Conservation (phyloP, 1,140 invertebrate species). For the Danaus plexippus region DNA sequence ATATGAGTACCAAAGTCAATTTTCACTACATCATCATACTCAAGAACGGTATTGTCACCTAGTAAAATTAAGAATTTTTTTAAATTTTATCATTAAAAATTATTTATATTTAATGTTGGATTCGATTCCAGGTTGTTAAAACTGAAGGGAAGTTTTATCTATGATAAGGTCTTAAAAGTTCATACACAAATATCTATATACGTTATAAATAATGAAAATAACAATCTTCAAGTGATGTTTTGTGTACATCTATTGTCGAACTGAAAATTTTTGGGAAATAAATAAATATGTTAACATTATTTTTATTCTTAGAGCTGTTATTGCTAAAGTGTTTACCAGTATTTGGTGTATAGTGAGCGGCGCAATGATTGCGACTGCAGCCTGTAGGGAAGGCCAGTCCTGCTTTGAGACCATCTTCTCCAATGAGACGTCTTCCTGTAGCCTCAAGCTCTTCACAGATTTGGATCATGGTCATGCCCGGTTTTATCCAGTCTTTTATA, state of each 20-base stretch:
- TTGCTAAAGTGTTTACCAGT: slow-evolving; percentile 73
- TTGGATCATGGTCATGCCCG: slow-evolving; percentile 99
- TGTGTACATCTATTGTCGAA: too few relatives aligned
- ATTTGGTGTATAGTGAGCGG: slow-evolving; percentile 99
- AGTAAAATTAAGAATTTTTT: not conserved
- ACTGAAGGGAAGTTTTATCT: too few relatives aligned
- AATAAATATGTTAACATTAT: not conserved
- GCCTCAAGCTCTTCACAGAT: slow-evolving; percentile 98
- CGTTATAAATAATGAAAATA: too few relatives aligned
- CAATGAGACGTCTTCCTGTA: slow-evolving; percentile 91
- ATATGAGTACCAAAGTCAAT: slow-evolving; percentile 99
- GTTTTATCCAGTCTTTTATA: slow-evolving; percentile 93
- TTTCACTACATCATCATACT: slow-evolving; percentile 98
- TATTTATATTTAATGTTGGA: too few relatives aligned
- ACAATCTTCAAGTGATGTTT: too few relatives aligned
- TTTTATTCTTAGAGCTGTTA: not conserved
- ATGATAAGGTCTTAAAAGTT: too few relatives aligned
- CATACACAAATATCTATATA: too few relatives aligned
- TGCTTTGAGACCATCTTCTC: slow-evolving; percentile 95
- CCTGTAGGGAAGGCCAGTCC: slow-evolving; percentile 99
- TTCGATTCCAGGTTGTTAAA: too few relatives aligned
- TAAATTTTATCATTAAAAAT: too few relatives aligned
- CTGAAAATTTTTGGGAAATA: not conserved
- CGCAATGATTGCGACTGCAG: slow-evolving; percentile 98
- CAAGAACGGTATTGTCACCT: slow-evolving; percentile 93